These are phyloP conservation scores for Scalopus aquaticus DNA, from an alignment of 2,113 vertebrate species.

Conservation along the genomic window DNA sequence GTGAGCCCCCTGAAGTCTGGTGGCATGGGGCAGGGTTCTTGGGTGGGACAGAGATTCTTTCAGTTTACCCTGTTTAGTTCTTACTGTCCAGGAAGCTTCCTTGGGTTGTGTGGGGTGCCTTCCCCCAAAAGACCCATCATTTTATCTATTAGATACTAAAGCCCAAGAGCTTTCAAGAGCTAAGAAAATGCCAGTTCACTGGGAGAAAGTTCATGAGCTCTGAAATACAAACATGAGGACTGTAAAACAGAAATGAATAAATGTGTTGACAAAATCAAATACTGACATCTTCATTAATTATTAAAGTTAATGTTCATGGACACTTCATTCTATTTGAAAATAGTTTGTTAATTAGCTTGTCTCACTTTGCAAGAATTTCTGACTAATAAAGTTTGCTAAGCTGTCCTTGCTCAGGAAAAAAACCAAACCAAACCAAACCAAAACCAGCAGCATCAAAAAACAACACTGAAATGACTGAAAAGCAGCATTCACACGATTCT, in stretches of 20 bases:
- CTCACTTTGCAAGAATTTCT: slow-evolving; percentile 28
- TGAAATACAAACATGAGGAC: background rate
- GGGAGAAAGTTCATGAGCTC: background rate
- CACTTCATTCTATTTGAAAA: background rate
- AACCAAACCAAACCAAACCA: background rate
- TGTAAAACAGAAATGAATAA: background rate
- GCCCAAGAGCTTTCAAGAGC: background rate
- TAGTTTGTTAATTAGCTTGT: background rate
- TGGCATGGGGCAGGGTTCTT: background rate
- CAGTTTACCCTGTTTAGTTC: background rate
- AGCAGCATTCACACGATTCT: background rate
- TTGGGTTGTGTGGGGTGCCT: too few species aligned
- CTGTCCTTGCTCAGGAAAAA: background rate
- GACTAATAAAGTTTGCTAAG: background rate
- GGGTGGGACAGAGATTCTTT: background rate
- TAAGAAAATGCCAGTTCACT: background rate
- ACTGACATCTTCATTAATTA: background rate
- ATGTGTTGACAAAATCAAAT: background rate
- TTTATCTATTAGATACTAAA: background rate
- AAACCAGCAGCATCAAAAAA: background rate
- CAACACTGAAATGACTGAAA: background rate
- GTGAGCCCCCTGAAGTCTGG: background rate
- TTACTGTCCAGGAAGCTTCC: background rate
- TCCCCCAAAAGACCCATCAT: background rate
- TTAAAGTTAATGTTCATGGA: background rate